phyloP scores from a whole-genome alignment of 2,888 invertebrate species.

The Ormyrus rosae region DNA sequence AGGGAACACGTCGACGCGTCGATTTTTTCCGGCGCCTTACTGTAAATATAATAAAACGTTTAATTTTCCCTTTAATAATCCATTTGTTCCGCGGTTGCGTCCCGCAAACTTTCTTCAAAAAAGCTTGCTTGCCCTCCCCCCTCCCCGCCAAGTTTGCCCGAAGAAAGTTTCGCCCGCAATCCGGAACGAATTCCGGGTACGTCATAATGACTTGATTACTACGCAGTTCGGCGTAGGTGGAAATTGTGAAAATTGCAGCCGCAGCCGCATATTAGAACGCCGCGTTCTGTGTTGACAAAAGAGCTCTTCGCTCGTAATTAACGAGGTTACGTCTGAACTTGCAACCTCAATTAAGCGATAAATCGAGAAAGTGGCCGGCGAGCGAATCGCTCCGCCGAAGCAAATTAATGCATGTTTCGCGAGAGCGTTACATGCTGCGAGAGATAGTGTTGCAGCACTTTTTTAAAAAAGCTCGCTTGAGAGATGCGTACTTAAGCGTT shows the following conservation, averaged over 20 bases:
- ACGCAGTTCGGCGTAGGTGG: neutral
- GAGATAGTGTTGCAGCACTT: constrained; percentile 17
- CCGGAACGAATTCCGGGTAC: constrained; percentile 49
- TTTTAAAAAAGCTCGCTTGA: neutral
- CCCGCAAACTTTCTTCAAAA: neutral
- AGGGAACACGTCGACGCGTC: neutral
- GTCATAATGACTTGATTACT: constrained; percentile 52
- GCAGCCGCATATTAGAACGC: no score
- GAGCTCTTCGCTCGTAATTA: constrained; percentile 5
- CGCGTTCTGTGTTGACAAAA: no score
- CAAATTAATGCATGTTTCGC: constrained; percentile 46
- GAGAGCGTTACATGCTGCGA: constrained; percentile 22
- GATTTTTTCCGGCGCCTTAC: neutral
- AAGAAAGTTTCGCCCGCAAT: neutral
- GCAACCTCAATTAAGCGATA: constrained; percentile 47
- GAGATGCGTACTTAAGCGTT: constrained; percentile 28
- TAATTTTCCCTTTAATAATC: neutral
- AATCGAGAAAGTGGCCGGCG: constrained; percentile 8
- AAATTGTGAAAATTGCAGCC: neutral
- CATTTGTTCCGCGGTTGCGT: constrained; percentile 43
- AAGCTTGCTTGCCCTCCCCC: neutral
- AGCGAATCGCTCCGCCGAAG: constrained; percentile 4
- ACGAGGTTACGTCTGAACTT: constrained; percentile 30
- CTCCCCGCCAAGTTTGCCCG: neutral
- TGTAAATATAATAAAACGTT: neutral